Conservation (phyloP, 2,888 invertebrate species). For the Linyphia triangularis region DNA sequence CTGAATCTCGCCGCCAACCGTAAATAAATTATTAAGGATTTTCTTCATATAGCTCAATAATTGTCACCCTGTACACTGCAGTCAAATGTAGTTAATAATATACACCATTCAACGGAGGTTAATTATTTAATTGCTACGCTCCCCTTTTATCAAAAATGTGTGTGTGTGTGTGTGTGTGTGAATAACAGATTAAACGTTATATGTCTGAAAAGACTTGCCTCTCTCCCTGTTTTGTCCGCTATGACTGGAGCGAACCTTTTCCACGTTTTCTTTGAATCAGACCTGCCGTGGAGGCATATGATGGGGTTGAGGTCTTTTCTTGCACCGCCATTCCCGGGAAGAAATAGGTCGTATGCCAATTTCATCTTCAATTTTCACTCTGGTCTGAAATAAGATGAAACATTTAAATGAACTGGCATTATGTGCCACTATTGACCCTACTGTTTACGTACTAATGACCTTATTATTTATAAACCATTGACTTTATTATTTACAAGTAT, state of each 20-base stretch:
- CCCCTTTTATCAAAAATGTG: no score
- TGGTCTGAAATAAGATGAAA: not conserved
- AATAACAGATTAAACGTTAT: no score
- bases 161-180: no score
- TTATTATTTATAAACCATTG: no score
- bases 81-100: not conserved
- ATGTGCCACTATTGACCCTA: no score
- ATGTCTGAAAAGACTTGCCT: constrained; percentile 8
- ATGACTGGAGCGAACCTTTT: constrained; percentile 28
- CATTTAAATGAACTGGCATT: no score
- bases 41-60: no score
- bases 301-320: not conserved
- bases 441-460: no score
- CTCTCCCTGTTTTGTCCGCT: constrained; percentile 39
- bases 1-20: no score
- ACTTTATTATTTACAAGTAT: no score
- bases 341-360: constrained; percentile 17
- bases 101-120: not conserved
- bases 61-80: no score
- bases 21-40: no score
- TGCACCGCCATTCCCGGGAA: not conserved
- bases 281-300: constrained; percentile 44
- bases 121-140: not conserved
- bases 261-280: constrained; percentile 48
- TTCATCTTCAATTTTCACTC: constrained; percentile 24